These are phyloP conservation scores for Danio tinwini DNA, from an alignment of 2,797 vertebrate species.

Conservation along the genomic window DNA sequence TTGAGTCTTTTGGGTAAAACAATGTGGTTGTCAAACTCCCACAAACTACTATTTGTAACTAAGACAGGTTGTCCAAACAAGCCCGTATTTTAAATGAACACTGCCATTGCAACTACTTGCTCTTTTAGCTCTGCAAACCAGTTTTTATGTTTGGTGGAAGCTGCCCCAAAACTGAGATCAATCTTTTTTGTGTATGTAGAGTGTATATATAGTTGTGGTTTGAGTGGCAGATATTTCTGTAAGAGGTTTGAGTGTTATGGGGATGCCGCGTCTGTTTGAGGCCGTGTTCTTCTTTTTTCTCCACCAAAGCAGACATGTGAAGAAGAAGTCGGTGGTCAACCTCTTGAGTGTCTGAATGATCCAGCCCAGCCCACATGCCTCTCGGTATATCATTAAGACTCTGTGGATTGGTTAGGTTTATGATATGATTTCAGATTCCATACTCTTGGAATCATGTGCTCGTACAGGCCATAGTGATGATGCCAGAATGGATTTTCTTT, in stretches of 20 bases:
- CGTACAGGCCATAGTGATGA: slow-evolving; percentile 3
- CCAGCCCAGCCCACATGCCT: not conserved
- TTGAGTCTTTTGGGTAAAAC: slow-evolving; percentile 1
- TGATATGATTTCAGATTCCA: not conserved
- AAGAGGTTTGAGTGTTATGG: slow-evolving; percentile 23
- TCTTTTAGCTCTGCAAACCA: slow-evolving; percentile 1
- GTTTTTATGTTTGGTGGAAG: slow-evolving; percentile 33
- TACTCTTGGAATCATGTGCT: slow-evolving; percentile 17
- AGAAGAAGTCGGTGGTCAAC: slow-evolving; percentile 29
- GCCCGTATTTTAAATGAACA: not conserved
- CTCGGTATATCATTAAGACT: slow-evolving; percentile 11
- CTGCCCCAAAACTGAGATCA: slow-evolving; percentile 9
- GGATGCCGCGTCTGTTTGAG: not conserved
- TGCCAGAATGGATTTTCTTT: not conserved
- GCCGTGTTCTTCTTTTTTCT: slow-evolving; percentile 2
- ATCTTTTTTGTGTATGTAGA: not conserved
- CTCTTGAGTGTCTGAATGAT: slow-evolving; percentile 32
- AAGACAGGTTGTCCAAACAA: slow-evolving; percentile 15
- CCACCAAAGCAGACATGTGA: not conserved
- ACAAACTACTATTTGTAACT: slow-evolving; percentile 22
- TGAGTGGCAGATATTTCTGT: slow-evolving; percentile 4
- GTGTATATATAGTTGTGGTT: slow-evolving; percentile 23
- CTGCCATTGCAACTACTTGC: slow-evolving; percentile 25
- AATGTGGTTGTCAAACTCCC: not conserved
- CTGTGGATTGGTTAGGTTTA: slow-evolving; percentile 23